Evolutionary conservation across 37 sponge, comb jelly and placozoan genomes (phyloP), one percentile per base, ranked within the genome.

Genomic region (Geodia barretti): DNA sequence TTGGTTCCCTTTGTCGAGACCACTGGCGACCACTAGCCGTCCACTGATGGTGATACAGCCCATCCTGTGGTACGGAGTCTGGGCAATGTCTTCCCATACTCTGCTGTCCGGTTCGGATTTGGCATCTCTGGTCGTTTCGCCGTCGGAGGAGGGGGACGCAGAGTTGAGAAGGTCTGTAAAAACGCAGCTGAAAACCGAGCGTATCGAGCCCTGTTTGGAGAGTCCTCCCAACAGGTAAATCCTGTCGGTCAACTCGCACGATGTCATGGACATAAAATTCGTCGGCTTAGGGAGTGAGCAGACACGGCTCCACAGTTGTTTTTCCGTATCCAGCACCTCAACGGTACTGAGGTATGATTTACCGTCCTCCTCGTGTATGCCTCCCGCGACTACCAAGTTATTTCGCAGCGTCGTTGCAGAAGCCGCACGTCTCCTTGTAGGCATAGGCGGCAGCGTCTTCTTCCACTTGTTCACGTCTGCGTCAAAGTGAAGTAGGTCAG

Each of bases 151-250:
- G 39, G 1, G 11, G 7, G 54, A 7, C 7, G 54, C 54, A 47
- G 79, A 65, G 11, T 1, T n/a, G 3, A 79, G 1, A 17, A 79
- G 58, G 23, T 79, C 79, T 9, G 79, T 24, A 7, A 79, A 30
- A 3, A 25, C n/a, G 41, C 79, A 67, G 43, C 68, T 67, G 58
- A 42, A 68, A 21, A 79, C 79, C 5, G 79, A 79, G 2, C 31
- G 68, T 33, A 79, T 42, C 11, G 79, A 64, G 21, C 79, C 79
- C 23, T 67, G 40, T 21, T 43, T n/a, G 1, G 67, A 43, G 0
- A 79, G 67, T 33, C 79, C 79, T 67, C 79, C 79, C 14, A 79
- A 42, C 17, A 79, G 34, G 58, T 79, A 79, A 14, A 79, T 66
- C 31, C 68, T 38, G 11, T 66, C 33, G 1, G 79, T 79, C 69